These are phyloP conservation scores for Amiota mariae DNA, from an alignment of 2,888 invertebrate genomes.

Conservation along the genomic window DNA sequence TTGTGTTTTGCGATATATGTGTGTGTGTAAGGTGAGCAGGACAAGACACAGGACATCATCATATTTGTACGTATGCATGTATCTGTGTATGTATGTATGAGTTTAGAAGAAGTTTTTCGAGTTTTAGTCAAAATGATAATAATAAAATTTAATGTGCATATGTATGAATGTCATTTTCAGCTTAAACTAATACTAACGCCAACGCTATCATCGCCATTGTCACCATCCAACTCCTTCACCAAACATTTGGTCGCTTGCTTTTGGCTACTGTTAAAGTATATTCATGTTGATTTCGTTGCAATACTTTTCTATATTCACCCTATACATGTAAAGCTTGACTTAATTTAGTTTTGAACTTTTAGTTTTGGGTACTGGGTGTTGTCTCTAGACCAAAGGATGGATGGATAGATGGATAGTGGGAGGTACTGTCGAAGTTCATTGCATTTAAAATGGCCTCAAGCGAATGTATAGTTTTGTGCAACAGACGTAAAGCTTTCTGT, in stretches of 20 bases:
- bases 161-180: constrained; percentile 27
- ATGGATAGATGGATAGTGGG: too few relatives aligned
- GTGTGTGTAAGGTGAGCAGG: constrained; percentile 23
- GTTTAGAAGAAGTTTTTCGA: not conserved
- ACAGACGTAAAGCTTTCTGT: constrained; percentile 8
- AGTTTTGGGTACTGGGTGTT: too few relatives aligned
- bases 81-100: constrained; percentile 27
- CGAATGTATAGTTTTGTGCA: constrained; percentile 8
- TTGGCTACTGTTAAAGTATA: too few relatives aligned
- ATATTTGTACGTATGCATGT: too few relatives aligned
- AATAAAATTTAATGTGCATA: constrained; percentile 66
- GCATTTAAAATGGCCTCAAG: constrained; percentile 49
- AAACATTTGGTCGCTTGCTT: not conserved
- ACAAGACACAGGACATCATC: constrained; percentile 43
- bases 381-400: too few relatives aligned
- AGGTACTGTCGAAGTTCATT: constrained; percentile 54
- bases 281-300: too few relatives aligned
- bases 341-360: too few relatives aligned
- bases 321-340: too few relatives aligned
- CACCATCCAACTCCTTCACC: not conserved
- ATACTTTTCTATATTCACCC: too few relatives aligned
- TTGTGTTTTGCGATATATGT: not conserved
- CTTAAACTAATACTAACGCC: not conserved
- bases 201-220: not conserved
- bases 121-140: constrained; percentile 59